These are phyloP conservation scores for Neosilurus mollespiculum DNA, from an alignment of 2,797 vertebrate species.

Conservation along the genomic window DNA sequence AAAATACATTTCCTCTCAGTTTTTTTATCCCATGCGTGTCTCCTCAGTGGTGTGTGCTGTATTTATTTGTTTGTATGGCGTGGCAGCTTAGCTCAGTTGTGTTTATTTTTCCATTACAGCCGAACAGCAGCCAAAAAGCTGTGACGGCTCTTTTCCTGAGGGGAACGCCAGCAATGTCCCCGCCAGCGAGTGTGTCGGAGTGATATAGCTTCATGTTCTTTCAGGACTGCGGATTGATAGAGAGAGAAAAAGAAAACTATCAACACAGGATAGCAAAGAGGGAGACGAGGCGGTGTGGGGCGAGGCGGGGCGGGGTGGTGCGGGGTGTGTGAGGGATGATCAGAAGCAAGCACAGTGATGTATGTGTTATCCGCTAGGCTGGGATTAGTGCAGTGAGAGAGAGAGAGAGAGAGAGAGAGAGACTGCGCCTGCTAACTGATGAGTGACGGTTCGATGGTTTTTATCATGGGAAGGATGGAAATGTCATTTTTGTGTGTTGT, in stretches of 20 bases:
- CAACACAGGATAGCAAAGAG: neutral
- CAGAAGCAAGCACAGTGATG: neutral
- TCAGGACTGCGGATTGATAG: constrained; percentile 34
- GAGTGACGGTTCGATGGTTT: constrained; percentile 10
- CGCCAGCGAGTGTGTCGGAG: constrained; percentile 35
- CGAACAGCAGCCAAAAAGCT: constrained; percentile 42
- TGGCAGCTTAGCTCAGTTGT: constrained; percentile 34
- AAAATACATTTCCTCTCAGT: neutral
- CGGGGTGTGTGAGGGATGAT: constrained; percentile 5
- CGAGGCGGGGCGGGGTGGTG: neutral
- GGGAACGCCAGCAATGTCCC: constrained; percentile 48
- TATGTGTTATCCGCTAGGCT: neutral
- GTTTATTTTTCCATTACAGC: constrained; percentile 53
- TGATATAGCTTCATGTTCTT: constrained; percentile 48
- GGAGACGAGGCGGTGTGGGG: neutral
- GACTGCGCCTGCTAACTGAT: neutral
- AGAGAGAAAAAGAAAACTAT: constrained; percentile 18
- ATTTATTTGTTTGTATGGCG: constrained; percentile 37
- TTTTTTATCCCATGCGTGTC: neutral
- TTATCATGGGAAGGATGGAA: constrained; percentile 4
- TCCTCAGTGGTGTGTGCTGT: neutral
- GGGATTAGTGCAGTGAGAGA: neutral
- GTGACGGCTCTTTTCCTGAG: constrained; percentile 48
- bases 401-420: neutral
- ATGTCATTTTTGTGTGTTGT: constrained; percentile 9